A percentile compares a stretch with the other conserved stretches of the same genome.
Evolutionary conservation across 2,888 invertebrate genomes (phyloP).

Genomic region (Eilema caniola): DNA sequence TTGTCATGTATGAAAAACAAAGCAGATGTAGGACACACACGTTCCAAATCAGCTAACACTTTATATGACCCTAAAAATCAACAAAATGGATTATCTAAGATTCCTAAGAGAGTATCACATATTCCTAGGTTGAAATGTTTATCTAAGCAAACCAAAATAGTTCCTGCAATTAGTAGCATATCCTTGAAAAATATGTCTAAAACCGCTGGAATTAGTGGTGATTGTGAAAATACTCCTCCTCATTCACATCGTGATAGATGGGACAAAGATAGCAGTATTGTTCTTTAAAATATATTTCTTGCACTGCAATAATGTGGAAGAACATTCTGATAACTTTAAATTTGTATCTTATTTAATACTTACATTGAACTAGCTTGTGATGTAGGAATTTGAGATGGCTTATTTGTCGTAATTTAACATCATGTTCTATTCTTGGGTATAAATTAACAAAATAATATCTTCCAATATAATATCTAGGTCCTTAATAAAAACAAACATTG

Average conservation of each 20-base stretch:
- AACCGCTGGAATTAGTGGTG: constrained; percentile 67
- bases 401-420: constrained; percentile 44
- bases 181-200: constrained; percentile 76
- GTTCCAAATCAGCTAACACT: constrained; percentile 81
- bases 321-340: constrained; percentile 27
- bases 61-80: constrained; percentile 70
- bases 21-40: constrained; percentile 67
- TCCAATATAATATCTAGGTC: constrained; percentile 50
- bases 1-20: constrained; percentile 85
- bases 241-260: constrained; percentile 81
- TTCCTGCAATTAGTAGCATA: constrained; percentile 67
- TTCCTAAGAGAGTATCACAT: constrained; percentile 73
- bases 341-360: constrained; percentile 34
- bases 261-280: constrained; percentile 84
- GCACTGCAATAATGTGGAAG: constrained; percentile 28
- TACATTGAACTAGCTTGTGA: constrained; percentile 31
- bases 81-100: constrained; percentile 57
- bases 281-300: constrained; percentile 62
- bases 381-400: constrained; percentile 30
- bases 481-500: constrained; percentile 44
- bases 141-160: constrained; percentile 63
- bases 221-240: constrained; percentile 84
- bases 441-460: constrained; percentile 33
- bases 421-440: constrained; percentile 48
- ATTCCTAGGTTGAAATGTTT: constrained; percentile 80